Evolutionary conservation across 92 coral and sea anemone genomes (phyloP).

Genomic region (Zoanthus gigantus): DNA sequence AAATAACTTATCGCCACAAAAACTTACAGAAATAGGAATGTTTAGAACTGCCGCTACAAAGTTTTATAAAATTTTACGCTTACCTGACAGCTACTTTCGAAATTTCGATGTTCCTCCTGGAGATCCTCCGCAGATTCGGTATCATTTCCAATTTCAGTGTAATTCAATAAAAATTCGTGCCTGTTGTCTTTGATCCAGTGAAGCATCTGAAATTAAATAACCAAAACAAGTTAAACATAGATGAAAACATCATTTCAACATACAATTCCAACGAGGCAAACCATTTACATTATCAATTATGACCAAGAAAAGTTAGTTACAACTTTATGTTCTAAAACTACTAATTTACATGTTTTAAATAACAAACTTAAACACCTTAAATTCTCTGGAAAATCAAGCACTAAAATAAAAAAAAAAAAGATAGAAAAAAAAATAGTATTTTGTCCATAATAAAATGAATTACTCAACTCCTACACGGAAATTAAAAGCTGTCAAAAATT

Average conservation of each 20-base stretch:
- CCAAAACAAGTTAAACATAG: conserved; percentile 34
- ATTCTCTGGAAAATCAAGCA: neutral
- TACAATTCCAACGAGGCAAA: neutral
- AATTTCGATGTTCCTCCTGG: conserved; percentile 91
- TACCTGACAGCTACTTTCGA: conserved; percentile 92
- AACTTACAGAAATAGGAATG: neutral
- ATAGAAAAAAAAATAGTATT: conserved; percentile 1
- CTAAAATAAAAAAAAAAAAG: neutral
- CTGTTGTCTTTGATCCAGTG: conserved; percentile 95
- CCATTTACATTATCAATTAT: neutral
- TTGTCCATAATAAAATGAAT: neutral
- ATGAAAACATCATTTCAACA: conserved; percentile 21
- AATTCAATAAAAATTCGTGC: conserved; percentile 91
- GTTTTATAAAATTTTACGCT: conserved; percentile 35
- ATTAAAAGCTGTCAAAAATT: conserved; percentile 22
- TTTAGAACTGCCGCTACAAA: neutral
- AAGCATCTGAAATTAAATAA: conserved; percentile 83
- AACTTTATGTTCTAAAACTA: neutral
- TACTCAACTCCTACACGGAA: conserved; percentile 24
- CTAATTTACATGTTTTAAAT: neutral
- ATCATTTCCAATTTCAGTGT: conserved; percentile 93
- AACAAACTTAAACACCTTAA: neutral
- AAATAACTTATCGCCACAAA: neutral
- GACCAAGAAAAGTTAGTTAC: neutral
- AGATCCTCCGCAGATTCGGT: conserved; percentile 84